Base-by-base conservation (phyloP, 2,888 invertebrate species). In the Drosophila hawaiiensis region DNA sequence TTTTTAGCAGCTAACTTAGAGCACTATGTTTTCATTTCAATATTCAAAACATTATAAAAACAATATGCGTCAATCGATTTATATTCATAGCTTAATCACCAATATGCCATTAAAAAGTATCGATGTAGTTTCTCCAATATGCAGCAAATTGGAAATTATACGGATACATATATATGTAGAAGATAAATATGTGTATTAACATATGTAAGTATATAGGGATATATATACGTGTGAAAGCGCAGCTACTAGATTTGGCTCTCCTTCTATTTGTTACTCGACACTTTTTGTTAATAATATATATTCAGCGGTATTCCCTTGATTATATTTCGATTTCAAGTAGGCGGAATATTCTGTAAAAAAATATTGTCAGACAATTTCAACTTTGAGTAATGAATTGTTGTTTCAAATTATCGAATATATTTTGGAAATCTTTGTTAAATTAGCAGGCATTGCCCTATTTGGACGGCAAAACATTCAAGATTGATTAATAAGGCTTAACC, bases 401-500 rank as follows among this genome's bases (percentile, higher is more conserved):
- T 16, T 47, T 16, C 3, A 47, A 25, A 16, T 16, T 2, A 9
- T 16, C 4, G 2, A 43, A 5, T 12, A 22, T 43, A 47, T 47
- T 47, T 47, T 47, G 9, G 2, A 16, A 16, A 47, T 25, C 1
- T 25, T 25, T 25, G 1, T 25, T 25, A 16, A 47, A 47, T 47
- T 16, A 25, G 25, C 9, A 47, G 47, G 47, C 47, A 2, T 4
- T 47, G 16, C 22, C 2, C 1, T 25, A 47, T 25, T 25, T 25
- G 9, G 16, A 9, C 2, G 2, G 47, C 16, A 47, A 47, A 47
- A 47, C 47, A 47, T 12, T 43, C 43, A 12, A 14, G 22, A 22
- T 56, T 54, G 43, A 61, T 39, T 67, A 29, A 47, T 71, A 68
- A 49, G 52, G 53, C 29, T 66, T 37, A 31, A 16, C 25, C 43